Evolutionary conservation across 2,797 vertebrate species (phyloP).

Genomic region (Betta splendens): DNA sequence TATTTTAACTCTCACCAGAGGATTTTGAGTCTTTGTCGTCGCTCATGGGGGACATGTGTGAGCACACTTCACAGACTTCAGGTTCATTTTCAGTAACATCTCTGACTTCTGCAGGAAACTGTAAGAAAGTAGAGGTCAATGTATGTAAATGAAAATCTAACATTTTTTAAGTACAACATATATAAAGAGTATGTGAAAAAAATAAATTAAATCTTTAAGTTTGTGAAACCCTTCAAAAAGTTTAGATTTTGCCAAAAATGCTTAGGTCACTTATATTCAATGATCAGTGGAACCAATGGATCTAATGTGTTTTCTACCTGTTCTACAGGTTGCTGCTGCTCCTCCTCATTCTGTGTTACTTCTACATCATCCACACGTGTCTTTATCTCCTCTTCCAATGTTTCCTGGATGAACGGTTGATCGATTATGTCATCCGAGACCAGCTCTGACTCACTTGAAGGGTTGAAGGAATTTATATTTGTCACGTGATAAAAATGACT

Average conservation of each 20-base stretch:
- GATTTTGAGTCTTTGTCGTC: constrained; percentile 8
- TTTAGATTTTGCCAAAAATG: no score
- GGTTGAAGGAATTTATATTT: not conserved
- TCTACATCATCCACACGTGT: not conserved
- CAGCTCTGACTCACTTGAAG: constrained; percentile 36
- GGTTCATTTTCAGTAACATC: constrained; percentile 15
- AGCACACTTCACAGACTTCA: constrained; percentile 11
- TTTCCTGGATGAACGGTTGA: constrained; percentile 26
- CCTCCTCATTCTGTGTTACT: constrained; percentile 13
- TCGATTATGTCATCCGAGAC: not conserved
- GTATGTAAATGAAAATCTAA: no score
- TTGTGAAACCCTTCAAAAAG: no score
- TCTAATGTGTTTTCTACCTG: constrained; percentile 55
- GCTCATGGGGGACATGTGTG: not conserved
- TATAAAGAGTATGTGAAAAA: no score
- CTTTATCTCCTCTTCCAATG: constrained; percentile 4
- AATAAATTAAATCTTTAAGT: no score
- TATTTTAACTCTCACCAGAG: constrained; percentile 32
- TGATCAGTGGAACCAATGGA: no score
- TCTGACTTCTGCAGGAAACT: constrained; percentile 37
- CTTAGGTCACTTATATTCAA: no score
- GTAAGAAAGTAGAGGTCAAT: constrained; percentile 2
- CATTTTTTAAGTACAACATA: no score
- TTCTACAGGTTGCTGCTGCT: constrained; percentile 11
- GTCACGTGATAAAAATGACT: not conserved